Base-by-base conservation (phyloP, 92 coral and sea anemone genomes). In the Micromussa lordhowensis region DNA sequence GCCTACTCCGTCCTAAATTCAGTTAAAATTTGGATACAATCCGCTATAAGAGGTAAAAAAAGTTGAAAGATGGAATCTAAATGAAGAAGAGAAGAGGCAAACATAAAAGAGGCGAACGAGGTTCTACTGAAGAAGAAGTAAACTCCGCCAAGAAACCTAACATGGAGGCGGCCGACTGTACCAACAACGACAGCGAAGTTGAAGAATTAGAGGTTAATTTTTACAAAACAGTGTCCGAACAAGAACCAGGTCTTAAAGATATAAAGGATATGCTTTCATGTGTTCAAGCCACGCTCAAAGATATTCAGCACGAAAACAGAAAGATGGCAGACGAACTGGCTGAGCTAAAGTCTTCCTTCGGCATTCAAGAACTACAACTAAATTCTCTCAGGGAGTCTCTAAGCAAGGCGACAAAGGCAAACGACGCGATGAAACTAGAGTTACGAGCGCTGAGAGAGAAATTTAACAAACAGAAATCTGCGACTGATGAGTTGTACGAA, bases 321-420 rank as follows among this genome's bases (percentile, higher is more conserved):
- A 49, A 77, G 66, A 48, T 77, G 59, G 63, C 64, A 77, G 18
- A 49, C 61, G 81, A 77, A 24, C 36, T 77, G 81, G 81, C 81
- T 66, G 81, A 77, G 0, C 36, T 77, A 48, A 51, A 51, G 16
- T 77, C 81, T 48, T 77, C 81, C 81, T 77, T 77, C 28, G 32
- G 81, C 81, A 15, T 40, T 77, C 64, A 77, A 77, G 80, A 77
- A 21, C 16, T 1, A 68, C 74, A 11, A n/a, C 74, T 68, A 4
- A 22, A 68, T 24, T 68, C 22, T 32, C 74, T 68, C 74, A 68
- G 3, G 74, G 74, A 0, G 74, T 68, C 28, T 22, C 74, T 68
- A 4, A 68, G 28, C 34, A 68, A 68, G 74, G 74, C n/a, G 74
- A 68, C 6, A 24, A 68, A 68, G 74, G 74, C 74, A 0, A 68